Conservation (phyloP, 2,113 vertebrate species). For the Archocentrus centrarchus region DNA sequence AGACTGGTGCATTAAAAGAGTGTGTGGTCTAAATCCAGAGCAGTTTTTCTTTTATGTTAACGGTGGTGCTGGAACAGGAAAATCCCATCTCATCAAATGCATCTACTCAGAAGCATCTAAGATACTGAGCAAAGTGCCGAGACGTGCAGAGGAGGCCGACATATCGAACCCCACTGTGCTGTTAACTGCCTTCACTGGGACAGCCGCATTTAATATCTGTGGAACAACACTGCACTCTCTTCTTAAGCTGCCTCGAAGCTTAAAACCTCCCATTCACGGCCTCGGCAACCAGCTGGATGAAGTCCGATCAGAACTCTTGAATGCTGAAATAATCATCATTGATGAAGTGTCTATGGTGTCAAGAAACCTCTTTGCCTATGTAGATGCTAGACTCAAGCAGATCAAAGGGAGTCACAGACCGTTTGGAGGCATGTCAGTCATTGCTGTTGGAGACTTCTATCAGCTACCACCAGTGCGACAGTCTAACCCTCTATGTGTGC, state of each 20-base stretch:
- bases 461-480: constrained; percentile 37
- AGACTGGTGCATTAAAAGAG: neutral
- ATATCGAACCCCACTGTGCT: no score
- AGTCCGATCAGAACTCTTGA: neutral
- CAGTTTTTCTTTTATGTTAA: no score
- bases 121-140: neutral
- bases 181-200: no score
- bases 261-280: neutral
- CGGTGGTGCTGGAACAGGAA: no score
- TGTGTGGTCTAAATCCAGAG: neutral
- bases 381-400: neutral
- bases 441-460: constrained; percentile 14
- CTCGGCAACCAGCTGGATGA: neutral
- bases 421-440: constrained; percentile 41
- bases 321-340: neutral
- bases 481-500: constrained; percentile 35
- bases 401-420: constrained; percentile 43
- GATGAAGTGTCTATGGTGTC: constrained; percentile 11
- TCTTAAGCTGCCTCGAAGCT: constrained; percentile 3
- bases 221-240: no score
- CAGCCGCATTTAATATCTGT: no score
- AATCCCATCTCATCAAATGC: neutral
- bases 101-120: constrained; percentile 7
- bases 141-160: no score
- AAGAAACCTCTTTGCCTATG: neutral